Evolutionary conservation across 2,113 vertebrate genomes (phyloP), one percentile per base, ranked within the genome.

Genomic region (Percina caprodes): DNA sequence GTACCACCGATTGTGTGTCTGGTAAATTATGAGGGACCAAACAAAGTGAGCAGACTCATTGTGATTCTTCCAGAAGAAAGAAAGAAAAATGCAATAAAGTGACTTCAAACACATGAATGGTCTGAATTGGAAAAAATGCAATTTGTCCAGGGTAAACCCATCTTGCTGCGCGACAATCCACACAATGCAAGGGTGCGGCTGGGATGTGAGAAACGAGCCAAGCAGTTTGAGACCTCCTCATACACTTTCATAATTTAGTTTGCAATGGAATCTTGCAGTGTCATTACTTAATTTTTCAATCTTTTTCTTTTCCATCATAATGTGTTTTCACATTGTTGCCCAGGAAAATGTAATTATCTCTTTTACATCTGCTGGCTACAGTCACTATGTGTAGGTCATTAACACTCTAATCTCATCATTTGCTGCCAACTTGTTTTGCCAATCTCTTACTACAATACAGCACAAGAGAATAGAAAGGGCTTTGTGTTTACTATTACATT

Each of bases 271-370:
- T 80, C 45, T 51, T 33, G 19, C 33, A 23, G 66, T 30, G 73
- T 23, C 60, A 71, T 58, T 80, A 60, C 42, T 70, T 74, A 16
- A 67, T 78, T 61, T 76, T 59, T 15, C 21, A 55, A 63, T 75
- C 21, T 39, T 63, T 52, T 14, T 23, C n/a, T 42, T 70, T 70
- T 66, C 49, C 35, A 63, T 76, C 48, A 61, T 60, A 58, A 70
- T 69, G 39, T 56, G 82, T n/a, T 61, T 74, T 79, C 61, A 62
- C 23, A 9, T 48, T 60, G 48, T 60, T 51, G 63, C 62, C 23
- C 58, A 35, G 70, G 81, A 84, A 78, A 83, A 79, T 80, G 60
- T 84, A 89, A 89, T 89, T 86, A 86, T 77, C 74, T 74, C 51
- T 59, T 77, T 86, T 67, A 77, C 81, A 66, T 77, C 59, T 62